Evolutionary conservation across 2,888 invertebrate genomes (phyloP).

Genomic region (Panzeria rudis): DNA sequence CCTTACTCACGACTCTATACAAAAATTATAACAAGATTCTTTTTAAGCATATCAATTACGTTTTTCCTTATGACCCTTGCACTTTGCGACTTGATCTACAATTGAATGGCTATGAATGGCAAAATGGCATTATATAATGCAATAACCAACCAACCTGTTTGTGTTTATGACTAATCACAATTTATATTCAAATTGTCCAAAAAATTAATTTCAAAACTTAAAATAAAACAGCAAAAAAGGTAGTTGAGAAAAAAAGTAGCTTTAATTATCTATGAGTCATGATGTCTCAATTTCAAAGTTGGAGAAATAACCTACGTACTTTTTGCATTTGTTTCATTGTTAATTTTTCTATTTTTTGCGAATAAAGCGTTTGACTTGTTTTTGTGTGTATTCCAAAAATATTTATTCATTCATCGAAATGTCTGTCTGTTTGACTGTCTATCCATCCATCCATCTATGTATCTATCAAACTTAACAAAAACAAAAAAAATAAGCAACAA

Average conservation of each 20-base stretch:
- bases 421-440: slow-evolving; percentile 23
- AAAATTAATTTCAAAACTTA: background rate
- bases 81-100: background rate
- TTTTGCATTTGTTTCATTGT: background rate
- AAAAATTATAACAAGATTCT: background rate
- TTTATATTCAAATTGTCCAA: slow-evolving; percentile 15
- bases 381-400: slow-evolving; percentile 23
- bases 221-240: slow-evolving; percentile 3
- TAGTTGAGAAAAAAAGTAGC: slow-evolving; percentile 6
- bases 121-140: slow-evolving; percentile 3
- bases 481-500: slow-evolving; percentile 7
- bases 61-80: background rate
- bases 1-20: background rate
- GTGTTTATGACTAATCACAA: slow-evolving; percentile 8
- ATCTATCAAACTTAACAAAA: slow-evolving; percentile 54
- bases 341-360: slow-evolving; percentile 21
- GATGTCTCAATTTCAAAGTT: slow-evolving; percentile 52
- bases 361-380: background rate
- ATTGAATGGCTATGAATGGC: background rate
- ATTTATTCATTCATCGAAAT: slow-evolving; percentile 28
- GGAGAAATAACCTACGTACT: slow-evolving; percentile 40
- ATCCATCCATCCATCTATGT: slow-evolving; percentile 41
- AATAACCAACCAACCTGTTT: slow-evolving; percentile 16
- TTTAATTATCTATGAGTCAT: slow-evolving; percentile 46
- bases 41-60: background rate